Percentiles rank a stretch among this genome's conserved stretches.
Conservation (phyloP, 2,113 vertebrate genomes). For the Acrocephalus arundinaceus region DNA sequence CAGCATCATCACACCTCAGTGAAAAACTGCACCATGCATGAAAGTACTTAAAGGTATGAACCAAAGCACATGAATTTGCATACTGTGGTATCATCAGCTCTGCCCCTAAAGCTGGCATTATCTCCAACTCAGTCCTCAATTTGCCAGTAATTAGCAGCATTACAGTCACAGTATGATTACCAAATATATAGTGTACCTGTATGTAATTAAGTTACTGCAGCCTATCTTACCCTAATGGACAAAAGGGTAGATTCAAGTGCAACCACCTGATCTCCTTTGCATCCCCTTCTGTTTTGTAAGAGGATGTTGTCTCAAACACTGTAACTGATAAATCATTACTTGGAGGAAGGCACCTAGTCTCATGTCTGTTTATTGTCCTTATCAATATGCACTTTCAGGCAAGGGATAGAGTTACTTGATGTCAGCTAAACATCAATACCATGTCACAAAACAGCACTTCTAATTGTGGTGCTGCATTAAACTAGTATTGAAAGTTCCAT, state of each 20-base stretch:
- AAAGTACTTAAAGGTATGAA: slow-evolving; percentile 21
- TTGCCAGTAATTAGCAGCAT: slow-evolving; percentile 48
- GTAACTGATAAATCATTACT: slow-evolving; percentile 16
- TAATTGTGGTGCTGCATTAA: slow-evolving; percentile 11
- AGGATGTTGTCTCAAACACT: neutral
- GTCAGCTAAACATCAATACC: slow-evolving; percentile 66
- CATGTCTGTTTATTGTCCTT: neutral
- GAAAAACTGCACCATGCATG: neutral
- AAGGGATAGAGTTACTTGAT: slow-evolving; percentile 1
- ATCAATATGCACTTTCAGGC: neutral
- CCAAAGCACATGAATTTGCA: slow-evolving; percentile 21
- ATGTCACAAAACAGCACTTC: slow-evolving; percentile 5
- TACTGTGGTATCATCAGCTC: slow-evolving; percentile 1
- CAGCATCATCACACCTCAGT: slow-evolving; percentile 36
- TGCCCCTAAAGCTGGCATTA: slow-evolving; percentile 38
- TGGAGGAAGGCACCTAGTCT: neutral
- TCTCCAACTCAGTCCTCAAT: slow-evolving; percentile 52
- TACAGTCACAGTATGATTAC: neutral
- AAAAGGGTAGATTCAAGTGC: neutral
- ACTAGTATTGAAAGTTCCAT: slow-evolving; percentile 29
- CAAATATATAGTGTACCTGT: slow-evolving; percentile 4
- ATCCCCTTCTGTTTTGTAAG: neutral
- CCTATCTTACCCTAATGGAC: neutral
- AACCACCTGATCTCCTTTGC: neutral
- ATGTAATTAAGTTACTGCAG: slow-evolving; percentile 26